Evolutionary conservation across 1,140 invertebrate species (phyloP).

Genomic region (Drosophila pruinosa): DNA sequence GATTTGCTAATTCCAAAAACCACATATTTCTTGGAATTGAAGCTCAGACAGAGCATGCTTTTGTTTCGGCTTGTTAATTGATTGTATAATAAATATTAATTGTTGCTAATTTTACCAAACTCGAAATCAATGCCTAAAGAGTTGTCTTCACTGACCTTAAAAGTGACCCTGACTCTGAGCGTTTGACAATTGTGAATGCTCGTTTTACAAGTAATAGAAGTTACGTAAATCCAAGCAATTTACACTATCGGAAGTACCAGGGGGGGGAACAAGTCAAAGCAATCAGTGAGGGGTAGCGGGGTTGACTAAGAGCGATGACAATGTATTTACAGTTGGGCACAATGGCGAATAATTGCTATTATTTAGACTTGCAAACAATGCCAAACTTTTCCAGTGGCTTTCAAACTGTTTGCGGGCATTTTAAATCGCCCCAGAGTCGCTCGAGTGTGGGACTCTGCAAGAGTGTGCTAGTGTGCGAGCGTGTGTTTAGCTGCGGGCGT

Average conservation of each 20-base stretch:
- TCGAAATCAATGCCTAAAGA: not conserved
- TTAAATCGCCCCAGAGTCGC: constrained; percentile 37
- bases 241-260: constrained; percentile 49
- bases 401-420: constrained; percentile 49
- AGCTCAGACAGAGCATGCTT: not conserved
- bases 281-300: constrained; percentile 6
- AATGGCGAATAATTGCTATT: constrained; percentile 59
- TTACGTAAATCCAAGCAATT: constrained; percentile 69
- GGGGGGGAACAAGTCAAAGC: constrained; percentile 26
- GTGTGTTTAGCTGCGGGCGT: constrained; percentile 28
- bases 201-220: constrained; percentile 33
- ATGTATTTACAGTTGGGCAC: constrained; percentile 48
- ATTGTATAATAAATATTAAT: constrained; percentile 4
- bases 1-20: constrained; percentile 16
- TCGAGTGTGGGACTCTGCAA: constrained; percentile 34
- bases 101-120: constrained; percentile 5
- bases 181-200: constrained; percentile 16
- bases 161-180: constrained; percentile 66
- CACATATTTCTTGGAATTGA: not conserved
- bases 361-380: constrained; percentile 29
- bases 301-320: not conserved
- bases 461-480: not conserved
- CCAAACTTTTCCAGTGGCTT: constrained; percentile 19
- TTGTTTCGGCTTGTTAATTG: constrained; percentile 22
- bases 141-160: not conserved